These are phyloP conservation scores for Scaeva pyrastri DNA, from an alignment of 2,888 invertebrate species.

Conservation along the genomic window DNA sequence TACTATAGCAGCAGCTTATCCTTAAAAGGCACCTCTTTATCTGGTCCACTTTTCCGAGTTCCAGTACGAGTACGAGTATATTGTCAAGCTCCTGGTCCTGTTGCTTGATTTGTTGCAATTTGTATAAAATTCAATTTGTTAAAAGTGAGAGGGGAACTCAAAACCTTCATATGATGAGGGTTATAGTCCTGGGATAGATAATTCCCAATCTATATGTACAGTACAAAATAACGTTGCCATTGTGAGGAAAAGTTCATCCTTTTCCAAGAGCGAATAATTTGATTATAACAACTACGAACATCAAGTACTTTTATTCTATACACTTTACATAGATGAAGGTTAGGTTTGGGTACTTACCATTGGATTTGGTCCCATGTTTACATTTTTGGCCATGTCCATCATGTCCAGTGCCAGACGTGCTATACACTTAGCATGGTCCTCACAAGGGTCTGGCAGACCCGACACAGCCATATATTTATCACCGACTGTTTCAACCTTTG, in stretches of 20 bases:
- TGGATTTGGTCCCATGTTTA: constrained; percentile 93
- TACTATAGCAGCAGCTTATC: not conserved
- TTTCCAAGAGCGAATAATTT: constrained; percentile 31
- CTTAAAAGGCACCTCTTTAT: too few relatives aligned
- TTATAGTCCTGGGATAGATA: not conserved
- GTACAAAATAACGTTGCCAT: not conserved
- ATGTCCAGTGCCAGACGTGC: constrained; percentile 95
- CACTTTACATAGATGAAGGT: not conserved
- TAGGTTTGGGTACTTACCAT: constrained; percentile 88
- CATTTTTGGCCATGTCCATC: constrained; percentile 96
- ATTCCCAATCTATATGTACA: constrained; percentile 7
- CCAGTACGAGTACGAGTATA: not conserved
- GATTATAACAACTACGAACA: constrained; percentile 31
- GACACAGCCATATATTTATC: constrained; percentile 99
- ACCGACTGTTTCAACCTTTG: constrained; percentile 97
- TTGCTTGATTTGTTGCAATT: constrained; percentile 4
- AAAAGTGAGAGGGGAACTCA: not conserved
- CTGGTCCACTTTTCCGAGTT: too few relatives aligned
- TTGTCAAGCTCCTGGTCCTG: not conserved
- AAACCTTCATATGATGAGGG: not conserved
- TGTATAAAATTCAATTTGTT: constrained; percentile 3
- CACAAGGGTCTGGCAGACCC: constrained; percentile 95
- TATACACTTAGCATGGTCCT: constrained; percentile 95
- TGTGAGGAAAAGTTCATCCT: constrained; percentile 30
- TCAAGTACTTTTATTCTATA: not conserved